Percentiles rank a stretch among this genome's conserved stretches.
Conservation (phyloP, 2,888 invertebrate genomes). For the Physocephala rufipes region DNA sequence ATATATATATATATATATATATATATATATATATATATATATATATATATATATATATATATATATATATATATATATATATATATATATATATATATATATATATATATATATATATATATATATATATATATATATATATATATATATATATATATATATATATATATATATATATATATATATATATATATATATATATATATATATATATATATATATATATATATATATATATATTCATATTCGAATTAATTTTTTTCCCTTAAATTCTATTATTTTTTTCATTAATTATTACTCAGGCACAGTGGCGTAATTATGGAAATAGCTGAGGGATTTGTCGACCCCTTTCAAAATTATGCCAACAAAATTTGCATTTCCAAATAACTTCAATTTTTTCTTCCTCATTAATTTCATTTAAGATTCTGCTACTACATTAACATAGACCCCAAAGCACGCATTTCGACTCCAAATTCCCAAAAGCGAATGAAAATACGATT, state of each 20-base stretch:
- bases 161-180: constrained; percentile 10
- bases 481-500: no score
- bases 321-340: no score
- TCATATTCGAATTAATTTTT: no score
- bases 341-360: no score
- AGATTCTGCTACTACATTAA: no score
- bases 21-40: background rate
- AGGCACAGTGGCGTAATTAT: no score
- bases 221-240: constrained; percentile 5
- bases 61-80: background rate
- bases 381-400: no score
- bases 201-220: constrained; percentile 1
- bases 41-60: constrained; percentile 10
- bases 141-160: background rate
- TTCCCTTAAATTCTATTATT: background rate
- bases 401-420: no score
- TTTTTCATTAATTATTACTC: background rate
- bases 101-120: background rate
- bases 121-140: constrained; percentile 10
- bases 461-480: no score
- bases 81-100: constrained; percentile 10
- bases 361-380: no score
- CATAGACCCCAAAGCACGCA: no score
- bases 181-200: background rate
- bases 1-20: constrained; percentile 10